Conservation (phyloP, 1,140 invertebrate genomes). For the Leptopilina clavipes region DNA sequence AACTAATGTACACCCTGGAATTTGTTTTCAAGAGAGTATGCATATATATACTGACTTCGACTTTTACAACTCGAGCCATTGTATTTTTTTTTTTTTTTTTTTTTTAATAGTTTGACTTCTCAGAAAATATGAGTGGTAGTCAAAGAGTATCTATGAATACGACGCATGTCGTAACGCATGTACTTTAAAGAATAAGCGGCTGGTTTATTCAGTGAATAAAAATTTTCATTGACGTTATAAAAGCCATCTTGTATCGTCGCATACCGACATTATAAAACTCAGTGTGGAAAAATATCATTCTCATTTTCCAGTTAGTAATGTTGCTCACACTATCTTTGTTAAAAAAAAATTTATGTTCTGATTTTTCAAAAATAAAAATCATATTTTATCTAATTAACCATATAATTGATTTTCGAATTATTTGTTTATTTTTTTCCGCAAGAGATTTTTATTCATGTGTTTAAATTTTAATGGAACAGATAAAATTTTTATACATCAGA, state of each 20-base stretch:
- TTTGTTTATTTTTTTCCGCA: too few relatives aligned
- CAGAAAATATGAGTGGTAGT: neutral
- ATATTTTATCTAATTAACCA: too few relatives aligned
- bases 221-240: slow-evolving; percentile 3
- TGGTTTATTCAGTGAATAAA: slow-evolving; percentile 3
- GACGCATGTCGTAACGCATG: slow-evolving; percentile 7
- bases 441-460: too few relatives aligned
- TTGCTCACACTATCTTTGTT: too few relatives aligned
- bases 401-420: too few relatives aligned
- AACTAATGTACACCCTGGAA: neutral
- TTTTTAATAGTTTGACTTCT: neutral
- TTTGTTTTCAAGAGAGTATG: neutral
- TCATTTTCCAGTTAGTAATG: too few relatives aligned
- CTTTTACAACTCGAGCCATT: neutral
- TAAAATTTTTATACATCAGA: too few relatives aligned
- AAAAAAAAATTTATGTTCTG: too few relatives aligned
- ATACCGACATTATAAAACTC: neutral
- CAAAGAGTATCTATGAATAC: slow-evolving; percentile 6
- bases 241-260: neutral
- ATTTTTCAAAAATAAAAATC: too few relatives aligned
- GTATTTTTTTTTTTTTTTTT: too few relatives aligned
- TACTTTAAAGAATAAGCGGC: neutral
- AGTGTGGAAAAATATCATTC: neutral
- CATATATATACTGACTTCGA: neutral
- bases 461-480: too few relatives aligned